Conservation (phyloP, 2,113 vertebrate species). For the Herpailurus yagouaroundi region DNA sequence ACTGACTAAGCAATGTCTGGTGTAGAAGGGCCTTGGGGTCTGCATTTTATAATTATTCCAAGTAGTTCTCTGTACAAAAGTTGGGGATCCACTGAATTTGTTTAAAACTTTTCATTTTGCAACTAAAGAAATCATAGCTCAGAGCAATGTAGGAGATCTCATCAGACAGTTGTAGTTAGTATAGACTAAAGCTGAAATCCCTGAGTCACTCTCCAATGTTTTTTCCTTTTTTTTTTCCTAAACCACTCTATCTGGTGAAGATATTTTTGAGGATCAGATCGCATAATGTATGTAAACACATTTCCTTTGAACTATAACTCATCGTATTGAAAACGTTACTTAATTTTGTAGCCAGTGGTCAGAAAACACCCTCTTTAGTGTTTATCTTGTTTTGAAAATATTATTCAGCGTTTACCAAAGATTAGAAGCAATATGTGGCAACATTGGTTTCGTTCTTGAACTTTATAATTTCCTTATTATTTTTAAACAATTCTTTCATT, state of each 20-base stretch:
- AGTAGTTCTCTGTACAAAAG: neutral
- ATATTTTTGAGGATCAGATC: neutral
- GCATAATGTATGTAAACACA: neutral
- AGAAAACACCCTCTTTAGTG: neutral
- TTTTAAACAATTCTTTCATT: neutral
- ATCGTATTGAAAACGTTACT: neutral
- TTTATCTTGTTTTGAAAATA: conserved; percentile 8
- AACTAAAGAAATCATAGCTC: neutral
- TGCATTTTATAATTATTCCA: neutral
- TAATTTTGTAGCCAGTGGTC: neutral
- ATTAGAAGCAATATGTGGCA: neutral
- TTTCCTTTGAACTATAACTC: neutral
- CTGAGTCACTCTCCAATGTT: neutral
- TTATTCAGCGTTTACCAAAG: neutral
- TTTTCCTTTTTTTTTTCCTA: neutral
- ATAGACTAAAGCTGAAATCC: neutral
- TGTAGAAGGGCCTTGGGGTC: neutral
- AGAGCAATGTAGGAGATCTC: neutral
- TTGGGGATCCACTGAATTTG: neutral
- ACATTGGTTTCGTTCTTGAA: neutral
- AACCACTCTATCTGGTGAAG: neutral
- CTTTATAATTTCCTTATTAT: neutral
- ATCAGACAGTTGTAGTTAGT: neutral
- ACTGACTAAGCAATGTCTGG: neutral
- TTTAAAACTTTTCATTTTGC: neutral